Percentiles rank a stretch among this genome's conserved stretches.
These are phyloP conservation scores for Atherinosoma microstoma DNA, from an alignment of 2,797 vertebrate genomes.

Conservation along the genomic window DNA sequence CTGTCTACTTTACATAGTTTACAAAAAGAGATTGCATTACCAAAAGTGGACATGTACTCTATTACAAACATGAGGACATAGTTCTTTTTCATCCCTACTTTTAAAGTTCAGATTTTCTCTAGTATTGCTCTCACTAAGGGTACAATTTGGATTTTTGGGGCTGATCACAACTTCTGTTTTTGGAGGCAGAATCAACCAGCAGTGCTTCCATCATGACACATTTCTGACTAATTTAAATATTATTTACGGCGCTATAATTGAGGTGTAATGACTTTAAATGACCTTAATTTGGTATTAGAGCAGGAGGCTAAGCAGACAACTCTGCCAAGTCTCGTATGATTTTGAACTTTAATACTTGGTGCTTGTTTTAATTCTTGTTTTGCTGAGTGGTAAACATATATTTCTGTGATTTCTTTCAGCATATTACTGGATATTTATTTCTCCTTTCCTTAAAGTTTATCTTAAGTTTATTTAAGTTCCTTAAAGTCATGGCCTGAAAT, in stretches of 20 bases:
- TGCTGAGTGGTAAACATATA: neutral
- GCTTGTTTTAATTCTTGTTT: neutral
- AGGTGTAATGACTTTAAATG: too few species aligned
- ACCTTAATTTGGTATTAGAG: too few species aligned
- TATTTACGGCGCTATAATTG: too few species aligned
- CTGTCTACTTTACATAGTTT: conserved; percentile 7
- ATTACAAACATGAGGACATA: neutral
- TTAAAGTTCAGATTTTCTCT: neutral
- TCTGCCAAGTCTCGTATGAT: neutral
- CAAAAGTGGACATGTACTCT: neutral
- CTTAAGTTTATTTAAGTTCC: too few species aligned
- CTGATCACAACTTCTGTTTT: neutral
- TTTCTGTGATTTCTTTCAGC: neutral
- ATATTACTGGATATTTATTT: too few species aligned
- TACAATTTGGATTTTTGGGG: neutral
- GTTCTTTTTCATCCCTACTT: neutral
- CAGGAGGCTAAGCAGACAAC: neutral
- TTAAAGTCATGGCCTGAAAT: neutral
- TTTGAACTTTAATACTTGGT: neutral
- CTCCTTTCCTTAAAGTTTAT: neutral
- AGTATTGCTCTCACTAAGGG: too few species aligned
- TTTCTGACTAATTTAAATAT: too few species aligned
- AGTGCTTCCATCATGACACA: too few species aligned
- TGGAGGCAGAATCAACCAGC: too few species aligned
- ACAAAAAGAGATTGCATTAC: too few species aligned